Evolutionary conservation across 1,140 invertebrate species (phyloP), one percentile per base, ranked within the genome.

Genomic region (Palaemon carinicauda): DNA sequence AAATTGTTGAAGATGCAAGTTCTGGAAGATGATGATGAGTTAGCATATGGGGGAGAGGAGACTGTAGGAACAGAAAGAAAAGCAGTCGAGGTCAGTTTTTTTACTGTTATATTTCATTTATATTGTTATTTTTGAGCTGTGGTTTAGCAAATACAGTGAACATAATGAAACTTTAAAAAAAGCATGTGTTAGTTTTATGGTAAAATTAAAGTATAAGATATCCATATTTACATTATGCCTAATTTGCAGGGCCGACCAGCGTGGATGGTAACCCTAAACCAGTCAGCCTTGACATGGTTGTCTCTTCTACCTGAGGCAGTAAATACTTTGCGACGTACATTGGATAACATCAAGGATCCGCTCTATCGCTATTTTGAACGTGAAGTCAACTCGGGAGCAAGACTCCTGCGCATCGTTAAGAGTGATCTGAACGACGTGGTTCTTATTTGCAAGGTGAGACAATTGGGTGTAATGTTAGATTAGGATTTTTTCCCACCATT

Each of bases 341-440:
- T 97, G 3, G 97, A 98, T 90, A 99, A 98, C 91, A 98, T 99
- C 90, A 98, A 98, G 92, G 98, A 99, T 93, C 98, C 98, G 3
- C 91, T 99, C 88, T 99, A 98, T 91, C 95, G 99, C 80, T 99
- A 99, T 93, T 99, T 99, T 92, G 98, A 99, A 92, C 94, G 99
- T 75, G 99, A 99, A 93, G 96, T 99, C 14, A 98, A 98, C 88
- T 96, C 96, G 87, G 98, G 98, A 4, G 94, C 96, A 0, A 95
- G 94, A 88, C 92, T 99, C 31, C 91, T 99, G 79, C 93, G 94
- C 87, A 96, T 97, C 91, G 97, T 99, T 21, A 95, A 98, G 87
- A 95, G 96, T 86, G 98, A 99, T 92, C 92, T 99, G 31, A 94
- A 95, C 87, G 97, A 98, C 92, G 96, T 99, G 21, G 95, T 97